Percentiles rank a stretch among this genome's conserved stretches.
Evolutionary conservation across 2,113 vertebrate genomes (phyloP).

Genomic region (Mellivora capensis): DNA sequence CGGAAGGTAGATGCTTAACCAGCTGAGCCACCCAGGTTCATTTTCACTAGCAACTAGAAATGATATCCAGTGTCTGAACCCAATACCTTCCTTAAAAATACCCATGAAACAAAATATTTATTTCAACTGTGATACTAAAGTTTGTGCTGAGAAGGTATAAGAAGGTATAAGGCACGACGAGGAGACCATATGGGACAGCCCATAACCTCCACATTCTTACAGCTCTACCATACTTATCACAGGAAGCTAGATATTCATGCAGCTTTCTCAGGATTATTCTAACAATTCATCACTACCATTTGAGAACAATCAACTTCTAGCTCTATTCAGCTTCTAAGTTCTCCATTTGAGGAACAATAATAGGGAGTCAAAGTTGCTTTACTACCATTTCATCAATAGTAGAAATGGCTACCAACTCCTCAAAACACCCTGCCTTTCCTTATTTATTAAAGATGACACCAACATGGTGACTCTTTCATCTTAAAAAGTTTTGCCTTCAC

Average conservation of each 20-base stretch:
- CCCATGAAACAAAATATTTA: background rate
- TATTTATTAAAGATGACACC: background rate
- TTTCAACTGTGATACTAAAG: background rate
- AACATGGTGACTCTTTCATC: background rate
- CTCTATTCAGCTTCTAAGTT: background rate
- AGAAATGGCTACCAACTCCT: background rate
- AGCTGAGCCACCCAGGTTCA: background rate
- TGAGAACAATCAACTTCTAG: background rate
- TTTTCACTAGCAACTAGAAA: conserved; percentile 24
- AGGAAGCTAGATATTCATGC: background rate
- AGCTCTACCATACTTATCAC: background rate
- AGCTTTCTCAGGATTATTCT: background rate
- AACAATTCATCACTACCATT: background rate
- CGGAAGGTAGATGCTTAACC: too few species aligned
- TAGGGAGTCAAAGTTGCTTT: background rate
- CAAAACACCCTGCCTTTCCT: background rate
- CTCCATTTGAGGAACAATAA: background rate
- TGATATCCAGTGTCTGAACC: background rate
- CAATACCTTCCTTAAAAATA: background rate
- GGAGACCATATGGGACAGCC: background rate
- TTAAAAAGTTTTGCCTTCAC: background rate
- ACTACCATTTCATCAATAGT: background rate
- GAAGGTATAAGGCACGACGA: background rate
- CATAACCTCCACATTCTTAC: background rate
- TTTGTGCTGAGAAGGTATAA: background rate